Conservation (phyloP, 2,113 vertebrate genomes). For the Ctenomys sociabilis region DNA sequence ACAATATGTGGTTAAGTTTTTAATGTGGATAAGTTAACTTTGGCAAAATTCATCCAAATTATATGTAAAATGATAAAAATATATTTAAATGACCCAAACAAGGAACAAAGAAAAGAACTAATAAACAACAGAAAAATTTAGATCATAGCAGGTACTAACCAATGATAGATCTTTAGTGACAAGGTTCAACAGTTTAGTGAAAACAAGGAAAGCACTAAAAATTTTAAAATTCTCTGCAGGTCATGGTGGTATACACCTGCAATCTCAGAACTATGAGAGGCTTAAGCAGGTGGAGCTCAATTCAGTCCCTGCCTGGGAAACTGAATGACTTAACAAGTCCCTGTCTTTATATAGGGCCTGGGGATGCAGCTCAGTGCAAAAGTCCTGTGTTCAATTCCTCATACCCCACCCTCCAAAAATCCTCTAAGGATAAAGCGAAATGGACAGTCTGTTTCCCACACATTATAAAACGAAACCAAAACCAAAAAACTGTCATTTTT, state of each 20-base stretch:
- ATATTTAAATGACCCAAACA: not conserved
- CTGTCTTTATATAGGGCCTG: not conserved
- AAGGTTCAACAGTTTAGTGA: not conserved
- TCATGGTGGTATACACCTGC: not conserved
- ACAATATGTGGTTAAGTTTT: not conserved
- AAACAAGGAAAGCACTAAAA: not conserved
- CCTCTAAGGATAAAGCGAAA: constrained; percentile 32
- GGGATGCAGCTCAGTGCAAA: not conserved
- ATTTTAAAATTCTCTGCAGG: not conserved
- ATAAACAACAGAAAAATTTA: not conserved
- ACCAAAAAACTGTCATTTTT: not conserved
- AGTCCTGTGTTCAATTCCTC: not conserved
- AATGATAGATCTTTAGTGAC: not conserved
- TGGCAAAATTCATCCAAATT: constrained; percentile 24
- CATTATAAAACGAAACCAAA: not conserved
- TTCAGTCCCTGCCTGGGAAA: not conserved
- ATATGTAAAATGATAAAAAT: constrained; percentile 17
- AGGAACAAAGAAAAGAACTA: not conserved
- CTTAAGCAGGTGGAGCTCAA: not conserved
- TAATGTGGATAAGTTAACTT: constrained; percentile 12
- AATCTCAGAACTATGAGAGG: not conserved
- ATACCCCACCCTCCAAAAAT: not conserved
- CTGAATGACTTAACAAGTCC: not conserved
- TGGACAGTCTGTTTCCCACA: not conserved
- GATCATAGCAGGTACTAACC: not conserved